A percentile compares a stretch with the other conserved stretches of the same genome.
Evolutionary conservation across 2,797 vertebrate species (phyloP).

Genomic region (Lacerta bilineata): DNA sequence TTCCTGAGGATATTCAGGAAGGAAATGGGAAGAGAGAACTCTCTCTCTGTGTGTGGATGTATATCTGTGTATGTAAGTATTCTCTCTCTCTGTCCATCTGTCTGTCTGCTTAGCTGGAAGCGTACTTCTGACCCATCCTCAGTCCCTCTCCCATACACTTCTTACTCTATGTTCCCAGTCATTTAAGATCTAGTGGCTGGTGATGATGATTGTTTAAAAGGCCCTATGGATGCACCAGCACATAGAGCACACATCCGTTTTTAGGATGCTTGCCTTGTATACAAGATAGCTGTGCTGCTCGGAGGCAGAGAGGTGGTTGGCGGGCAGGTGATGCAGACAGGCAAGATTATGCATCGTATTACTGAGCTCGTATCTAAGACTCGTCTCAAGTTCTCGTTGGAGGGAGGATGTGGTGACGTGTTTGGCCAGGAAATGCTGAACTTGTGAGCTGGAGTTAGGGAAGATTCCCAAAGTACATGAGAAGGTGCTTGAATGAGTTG

Average conservation of each 20-base stretch:
- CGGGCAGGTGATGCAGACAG: not conserved
- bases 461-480: not conserved
- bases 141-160: not conserved
- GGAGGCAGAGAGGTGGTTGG: not conserved
- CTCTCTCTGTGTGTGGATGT: not conserved
- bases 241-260: not conserved
- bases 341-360: too few relatives aligned
- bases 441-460: not conserved
- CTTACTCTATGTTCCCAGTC: not conserved
- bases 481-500: not conserved
- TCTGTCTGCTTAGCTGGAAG: not conserved
- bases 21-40: not conserved
- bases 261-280: not conserved
- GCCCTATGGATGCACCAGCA: not conserved
- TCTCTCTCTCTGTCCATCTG: not conserved
- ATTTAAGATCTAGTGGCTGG: not conserved
- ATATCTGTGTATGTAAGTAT: not conserved
- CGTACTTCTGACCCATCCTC: too few relatives aligned
- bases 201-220: not conserved
- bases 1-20: not conserved
- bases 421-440: too few relatives aligned
- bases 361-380: not conserved
- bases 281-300: too few relatives aligned
- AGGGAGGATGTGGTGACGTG: too few relatives aligned
- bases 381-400: not conserved